Conservation (phyloP, 2,888 invertebrate species). For the Dendrolimus pini region DNA sequence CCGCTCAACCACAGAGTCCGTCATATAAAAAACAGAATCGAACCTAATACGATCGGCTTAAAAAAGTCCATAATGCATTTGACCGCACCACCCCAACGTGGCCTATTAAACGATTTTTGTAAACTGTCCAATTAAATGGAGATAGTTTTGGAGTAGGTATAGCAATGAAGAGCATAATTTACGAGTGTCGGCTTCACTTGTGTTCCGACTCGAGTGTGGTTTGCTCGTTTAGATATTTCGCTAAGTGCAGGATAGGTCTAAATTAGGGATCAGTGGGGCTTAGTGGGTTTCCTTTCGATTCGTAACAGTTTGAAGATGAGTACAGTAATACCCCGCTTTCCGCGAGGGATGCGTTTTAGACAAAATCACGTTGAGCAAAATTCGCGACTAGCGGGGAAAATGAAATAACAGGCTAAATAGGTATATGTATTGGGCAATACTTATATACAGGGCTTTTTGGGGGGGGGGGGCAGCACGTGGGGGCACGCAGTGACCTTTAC, state of each 20-base stretch:
- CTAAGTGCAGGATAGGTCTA: constrained; percentile 4
- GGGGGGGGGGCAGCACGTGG: too few species aligned
- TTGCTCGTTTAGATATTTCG: constrained; percentile 3
- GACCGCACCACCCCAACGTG: not conserved
- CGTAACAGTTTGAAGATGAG: too few species aligned
- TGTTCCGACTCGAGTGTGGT: constrained; percentile 1
- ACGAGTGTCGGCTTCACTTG: not conserved
- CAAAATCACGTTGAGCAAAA: too few species aligned
- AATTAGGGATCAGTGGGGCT: not conserved
- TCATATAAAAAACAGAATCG: too few species aligned
- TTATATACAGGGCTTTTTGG: too few species aligned
- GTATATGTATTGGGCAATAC: too few species aligned
- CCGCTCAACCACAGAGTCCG: too few species aligned
- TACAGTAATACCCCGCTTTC: too few species aligned
- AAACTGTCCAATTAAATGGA: not conserved
- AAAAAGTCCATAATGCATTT: not conserved
- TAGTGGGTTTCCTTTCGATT: constrained; percentile 1
- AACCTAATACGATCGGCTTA: not conserved
- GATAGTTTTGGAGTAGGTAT: not conserved
- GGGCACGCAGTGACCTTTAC: too few species aligned
- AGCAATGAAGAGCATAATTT: not conserved
- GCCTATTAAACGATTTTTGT: not conserved
- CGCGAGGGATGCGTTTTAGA: too few species aligned
- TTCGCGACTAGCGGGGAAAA: too few species aligned
- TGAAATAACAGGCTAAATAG: too few species aligned